Conservation (phyloP, 2,888 invertebrate species). For the Hecatera dysodea region DNA sequence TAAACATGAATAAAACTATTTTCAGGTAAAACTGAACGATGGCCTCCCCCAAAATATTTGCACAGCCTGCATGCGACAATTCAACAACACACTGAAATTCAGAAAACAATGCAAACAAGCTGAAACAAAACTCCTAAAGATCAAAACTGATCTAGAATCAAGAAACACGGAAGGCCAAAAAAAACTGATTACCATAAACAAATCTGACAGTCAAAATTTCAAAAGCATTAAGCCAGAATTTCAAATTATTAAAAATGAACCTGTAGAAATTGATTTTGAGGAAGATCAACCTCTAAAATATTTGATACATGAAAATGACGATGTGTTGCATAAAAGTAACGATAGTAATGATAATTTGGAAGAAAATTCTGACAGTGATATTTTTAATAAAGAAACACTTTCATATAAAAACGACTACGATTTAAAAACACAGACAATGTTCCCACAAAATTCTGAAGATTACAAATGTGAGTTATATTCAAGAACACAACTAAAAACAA, state of each 20-base stretch:
- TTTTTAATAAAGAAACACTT: not conserved
- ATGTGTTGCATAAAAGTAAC: not conserved
- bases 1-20: not conserved
- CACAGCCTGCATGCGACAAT: constrained; percentile 35
- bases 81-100: constrained; percentile 71
- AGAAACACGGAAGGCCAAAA: not conserved
- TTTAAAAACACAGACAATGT: not conserved
- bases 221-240: constrained; percentile 8
- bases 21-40: constrained; percentile 50
- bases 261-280: not conserved
- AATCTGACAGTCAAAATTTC: not conserved
- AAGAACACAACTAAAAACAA: not conserved
- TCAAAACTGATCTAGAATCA: constrained; percentile 24
- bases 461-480: not conserved
- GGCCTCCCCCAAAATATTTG: constrained; percentile 57
- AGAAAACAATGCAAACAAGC: constrained; percentile 70
- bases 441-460: not conserved
- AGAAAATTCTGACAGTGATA: not conserved
- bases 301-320: not conserved
- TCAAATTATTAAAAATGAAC: constrained; percentile 11
- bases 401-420: not conserved
- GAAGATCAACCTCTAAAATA: constrained; percentile 20
- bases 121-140: constrained; percentile 65
- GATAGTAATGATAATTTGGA: not conserved
- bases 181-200: not conserved